These are phyloP conservation scores for Micromussa lordhowensis DNA, from an alignment of 92 coral and sea anemone genomes.

Conservation along the genomic window DNA sequence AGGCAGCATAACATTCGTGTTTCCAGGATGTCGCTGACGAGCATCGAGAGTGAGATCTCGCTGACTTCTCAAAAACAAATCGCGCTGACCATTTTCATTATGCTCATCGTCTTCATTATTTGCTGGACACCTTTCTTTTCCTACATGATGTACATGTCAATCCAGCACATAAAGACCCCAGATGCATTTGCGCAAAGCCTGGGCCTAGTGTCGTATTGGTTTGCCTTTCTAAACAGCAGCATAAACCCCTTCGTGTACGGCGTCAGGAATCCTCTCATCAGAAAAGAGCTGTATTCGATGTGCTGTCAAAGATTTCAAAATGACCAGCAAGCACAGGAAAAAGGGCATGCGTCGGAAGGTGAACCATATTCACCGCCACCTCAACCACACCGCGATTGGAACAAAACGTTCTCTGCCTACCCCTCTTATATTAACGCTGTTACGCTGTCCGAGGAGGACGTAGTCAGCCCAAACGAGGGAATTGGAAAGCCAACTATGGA, in stretches of 20 bases:
- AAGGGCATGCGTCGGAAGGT: background rate
- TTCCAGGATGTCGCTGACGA: constrained; percentile 41
- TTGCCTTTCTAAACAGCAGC: constrained; percentile 76
- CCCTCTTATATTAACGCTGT: constrained; percentile 21
- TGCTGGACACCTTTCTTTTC: constrained; percentile 86
- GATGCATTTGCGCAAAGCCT: constrained; percentile 44
- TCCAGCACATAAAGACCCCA: constrained; percentile 32
- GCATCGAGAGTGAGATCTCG: background rate
- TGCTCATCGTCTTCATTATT: constrained; percentile 70
- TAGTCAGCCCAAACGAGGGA: constrained; percentile 17
- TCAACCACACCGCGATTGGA: background rate
- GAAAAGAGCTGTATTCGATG: constrained; percentile 13
- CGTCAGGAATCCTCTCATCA: constrained; percentile 74
- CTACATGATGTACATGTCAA: constrained; percentile 60
- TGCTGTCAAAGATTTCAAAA: constrained; percentile 1
- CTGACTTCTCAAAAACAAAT: constrained; percentile 68
- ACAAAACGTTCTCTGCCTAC: constrained; percentile 7
- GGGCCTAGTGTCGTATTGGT: constrained; percentile 79
- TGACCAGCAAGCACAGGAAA: background rate
- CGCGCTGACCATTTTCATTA: constrained; percentile 71
- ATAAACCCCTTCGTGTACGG: constrained; percentile 83
- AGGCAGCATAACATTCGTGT: constrained; percentile 71
- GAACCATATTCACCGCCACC: background rate
- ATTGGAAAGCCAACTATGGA: background rate
- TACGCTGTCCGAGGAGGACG: constrained; percentile 9